Base-by-base conservation (phyloP, 1,140 invertebrate genomes). In the Scaptomyza pallida region DNA sequence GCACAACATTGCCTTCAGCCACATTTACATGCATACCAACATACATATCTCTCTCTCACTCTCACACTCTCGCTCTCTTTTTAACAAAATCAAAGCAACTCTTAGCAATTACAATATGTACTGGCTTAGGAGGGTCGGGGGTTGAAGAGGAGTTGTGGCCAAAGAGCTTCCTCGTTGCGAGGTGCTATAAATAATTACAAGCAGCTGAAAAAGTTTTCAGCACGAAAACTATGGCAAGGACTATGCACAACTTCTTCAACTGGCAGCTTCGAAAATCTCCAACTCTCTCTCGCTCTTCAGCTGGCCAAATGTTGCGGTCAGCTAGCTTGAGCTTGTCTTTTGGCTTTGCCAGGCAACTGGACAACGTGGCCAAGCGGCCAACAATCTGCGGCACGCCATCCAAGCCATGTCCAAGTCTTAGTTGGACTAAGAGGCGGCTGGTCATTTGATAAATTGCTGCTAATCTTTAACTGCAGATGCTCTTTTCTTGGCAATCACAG, bases 171-270 rank as follows among this genome's bases (percentile, higher is more conserved):
- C 71, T 60, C n/a, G 47, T 52, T 54, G 35, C 45, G 51, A 71
- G 79, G 79, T 78, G 78, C 79, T 82, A 81, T 81, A 81, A 81
- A 83, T 81, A 81, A 81, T 81, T 83, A 78, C 75, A 83, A 83
- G 47, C 79, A 78, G 76, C 64, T 78, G 64, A 62, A 65, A 83
- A 81, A 45, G 74, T 78, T 69, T 51, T n/a, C n/a, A n/a, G 67
- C 60, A 55, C 52, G 52, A 77, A 55, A 77, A 77, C 54, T 61
- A 72, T 17, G 45, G 63, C 16, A 21, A n/a, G 21, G 67, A 70
- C 59, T 70, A 70, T 70, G 68, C 61, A 71, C 45, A 57, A 71
- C 61, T 71, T 71, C 26, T 67, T 12, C 48, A 21, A 26, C 51
- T 63, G 65, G 65, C 35, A n/a, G n/a, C n/a, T n/a, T n/a, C n/a